Evolutionary conservation across 2,888 invertebrate genomes (phyloP).

Genomic region (Rotaria sp.): DNA sequence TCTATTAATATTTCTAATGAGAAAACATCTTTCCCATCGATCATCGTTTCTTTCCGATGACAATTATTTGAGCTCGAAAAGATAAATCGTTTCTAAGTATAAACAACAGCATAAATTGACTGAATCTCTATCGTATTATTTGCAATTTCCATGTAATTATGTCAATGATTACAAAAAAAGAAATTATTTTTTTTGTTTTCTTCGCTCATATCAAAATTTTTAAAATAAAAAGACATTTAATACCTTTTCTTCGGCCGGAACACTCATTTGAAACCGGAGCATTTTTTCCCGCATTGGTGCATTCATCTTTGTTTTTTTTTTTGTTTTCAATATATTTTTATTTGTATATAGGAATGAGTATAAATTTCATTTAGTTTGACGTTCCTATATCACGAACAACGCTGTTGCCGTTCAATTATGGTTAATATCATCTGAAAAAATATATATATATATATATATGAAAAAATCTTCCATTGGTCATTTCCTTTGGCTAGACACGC

Average conservation of each 20-base stretch:
- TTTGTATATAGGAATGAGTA: background rate
- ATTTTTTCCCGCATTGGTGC: background rate
- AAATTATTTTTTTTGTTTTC: too few species aligned
- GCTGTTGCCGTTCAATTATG: background rate
- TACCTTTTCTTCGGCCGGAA: background rate
- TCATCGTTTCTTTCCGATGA: background rate
- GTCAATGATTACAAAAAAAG: too few species aligned
- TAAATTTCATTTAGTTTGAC: background rate
- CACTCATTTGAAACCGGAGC: background rate
- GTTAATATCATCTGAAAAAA: background rate
- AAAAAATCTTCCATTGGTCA: background rate
- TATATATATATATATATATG: background rate
- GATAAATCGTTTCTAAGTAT: background rate
- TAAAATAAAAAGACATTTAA: background rate
- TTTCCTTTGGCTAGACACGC: background rate
- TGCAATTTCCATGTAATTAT: background rate
- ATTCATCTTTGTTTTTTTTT: background rate
- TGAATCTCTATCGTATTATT: background rate
- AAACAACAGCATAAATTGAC: background rate
- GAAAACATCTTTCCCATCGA: background rate
- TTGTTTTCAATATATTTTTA: background rate
- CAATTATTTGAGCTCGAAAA: background rate
- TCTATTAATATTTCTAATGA: background rate
- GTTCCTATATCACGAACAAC: background rate
- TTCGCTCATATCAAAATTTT: background rate